Conservation (phyloP, 2,113 vertebrate genomes). For the Notarius lentiginosus region DNA sequence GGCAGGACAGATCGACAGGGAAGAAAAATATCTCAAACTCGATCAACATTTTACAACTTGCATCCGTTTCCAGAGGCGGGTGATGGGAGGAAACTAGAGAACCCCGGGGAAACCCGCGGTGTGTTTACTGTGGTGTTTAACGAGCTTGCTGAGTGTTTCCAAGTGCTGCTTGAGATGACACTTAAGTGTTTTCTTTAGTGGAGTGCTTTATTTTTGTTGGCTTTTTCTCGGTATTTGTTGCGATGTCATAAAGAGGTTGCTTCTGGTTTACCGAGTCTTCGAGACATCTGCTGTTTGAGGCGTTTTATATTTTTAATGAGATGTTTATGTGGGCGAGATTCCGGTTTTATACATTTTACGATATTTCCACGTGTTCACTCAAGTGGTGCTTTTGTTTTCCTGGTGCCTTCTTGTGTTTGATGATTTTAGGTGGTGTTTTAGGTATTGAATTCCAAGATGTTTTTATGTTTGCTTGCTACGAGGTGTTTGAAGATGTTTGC, state of each 20-base stretch:
- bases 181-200: neutral
- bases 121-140: neutral
- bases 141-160: neutral
- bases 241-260: too few relatives aligned
- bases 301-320: neutral
- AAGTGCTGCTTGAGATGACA: neutral
- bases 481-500: too few relatives aligned
- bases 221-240: neutral
- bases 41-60: neutral
- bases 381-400: too few relatives aligned
- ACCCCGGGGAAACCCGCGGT: neutral
- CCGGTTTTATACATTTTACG: neutral
- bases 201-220: neutral
- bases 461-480: too few relatives aligned
- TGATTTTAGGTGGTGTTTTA: too few relatives aligned
- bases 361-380: neutral
- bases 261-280: neutral
- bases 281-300: neutral
- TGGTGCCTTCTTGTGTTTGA: too few relatives aligned
- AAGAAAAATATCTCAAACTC: neutral
- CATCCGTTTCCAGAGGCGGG: neutral
- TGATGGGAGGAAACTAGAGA: neutral
- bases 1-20: conserved; percentile 60
- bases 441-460: too few relatives aligned
- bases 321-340: neutral